A percentile compares a stretch with the other conserved stretches of the same genome.
phyloP scores from a whole-genome alignment of 64 coral and sea anemone genomes.

The Montipora sp. region DNA sequence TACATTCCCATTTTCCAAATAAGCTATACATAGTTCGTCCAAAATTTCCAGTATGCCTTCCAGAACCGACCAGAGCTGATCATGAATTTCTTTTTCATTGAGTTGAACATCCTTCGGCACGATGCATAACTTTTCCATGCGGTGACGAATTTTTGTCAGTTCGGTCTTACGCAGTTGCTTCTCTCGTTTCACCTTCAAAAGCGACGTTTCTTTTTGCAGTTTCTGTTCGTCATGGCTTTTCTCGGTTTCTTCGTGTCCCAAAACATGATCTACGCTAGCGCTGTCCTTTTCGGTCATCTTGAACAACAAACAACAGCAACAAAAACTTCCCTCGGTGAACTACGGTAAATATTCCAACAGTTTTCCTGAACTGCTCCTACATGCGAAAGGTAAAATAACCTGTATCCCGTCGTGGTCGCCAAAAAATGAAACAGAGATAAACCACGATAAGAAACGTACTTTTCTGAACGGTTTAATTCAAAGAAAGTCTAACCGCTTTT shows the following conservation, averaged over 20 bases:
- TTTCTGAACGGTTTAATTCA: too few relatives aligned
- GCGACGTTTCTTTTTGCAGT: slow-evolving; percentile 5
- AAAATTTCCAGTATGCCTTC: background rate
- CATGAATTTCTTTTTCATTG: slow-evolving; percentile 21
- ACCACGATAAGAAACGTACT: background rate
- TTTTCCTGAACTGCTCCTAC: background rate
- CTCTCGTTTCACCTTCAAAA: slow-evolving; percentile 15
- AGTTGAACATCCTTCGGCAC: slow-evolving; percentile 22
- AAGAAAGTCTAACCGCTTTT: too few relatives aligned
- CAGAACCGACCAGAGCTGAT: slow-evolving; percentile 29
- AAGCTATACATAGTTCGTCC: slow-evolving; percentile 48
- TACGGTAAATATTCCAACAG: background rate
- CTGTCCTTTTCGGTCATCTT: background rate
- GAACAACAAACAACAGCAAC: background rate
- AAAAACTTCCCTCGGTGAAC: background rate
- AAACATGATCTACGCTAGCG: background rate
- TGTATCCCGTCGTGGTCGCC: background rate
- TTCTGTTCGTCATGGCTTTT: background rate
- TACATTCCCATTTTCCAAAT: slow-evolving; percentile 52
- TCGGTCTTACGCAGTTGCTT: background rate
- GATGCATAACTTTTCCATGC: slow-evolving; percentile 19
- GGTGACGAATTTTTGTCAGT: slow-evolving; percentile 44
- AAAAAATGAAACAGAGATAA: background rate
- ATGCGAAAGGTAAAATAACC: background rate
- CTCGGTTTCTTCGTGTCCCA: background rate